Percentiles rank a stretch among this genome's conserved stretches.
Conservation (phyloP, 2,113 vertebrate genomes). For the Thalassarche chlororhynchos region DNA sequence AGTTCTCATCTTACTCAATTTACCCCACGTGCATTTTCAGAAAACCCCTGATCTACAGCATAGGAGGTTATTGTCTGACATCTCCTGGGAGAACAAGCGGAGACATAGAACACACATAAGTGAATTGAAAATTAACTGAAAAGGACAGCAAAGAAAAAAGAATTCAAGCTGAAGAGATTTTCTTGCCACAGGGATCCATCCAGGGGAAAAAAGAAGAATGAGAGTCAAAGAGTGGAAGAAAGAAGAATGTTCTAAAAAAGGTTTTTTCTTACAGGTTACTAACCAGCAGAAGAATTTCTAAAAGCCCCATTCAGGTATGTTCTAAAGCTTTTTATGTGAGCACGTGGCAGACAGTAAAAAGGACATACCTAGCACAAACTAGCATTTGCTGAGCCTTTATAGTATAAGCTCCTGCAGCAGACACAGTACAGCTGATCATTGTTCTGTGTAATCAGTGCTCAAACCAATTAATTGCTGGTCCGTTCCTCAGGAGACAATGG, state of each 20-base stretch:
- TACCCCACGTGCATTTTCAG: neutral
- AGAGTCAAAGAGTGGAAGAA: neutral
- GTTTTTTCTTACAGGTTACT: neutral
- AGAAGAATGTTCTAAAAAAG: neutral
- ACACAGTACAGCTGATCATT: neutral
- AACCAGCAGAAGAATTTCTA: neutral
- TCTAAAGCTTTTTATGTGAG: neutral
- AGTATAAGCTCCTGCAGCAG: neutral
- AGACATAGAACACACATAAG: neutral
- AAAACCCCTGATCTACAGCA: neutral
- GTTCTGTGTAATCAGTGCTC: neutral
- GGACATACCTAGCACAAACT: neutral
- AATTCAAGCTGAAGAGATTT: neutral
- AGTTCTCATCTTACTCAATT: constrained; percentile 32
- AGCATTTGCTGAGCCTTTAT: neutral
- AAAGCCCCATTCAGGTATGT: neutral
- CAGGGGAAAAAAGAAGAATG: neutral
- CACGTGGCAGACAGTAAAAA: neutral
- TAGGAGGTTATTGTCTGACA: neutral
- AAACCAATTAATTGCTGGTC: neutral
- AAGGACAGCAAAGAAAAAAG: constrained; percentile 7
- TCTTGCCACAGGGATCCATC: neutral
- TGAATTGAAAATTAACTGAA: constrained; percentile 35
- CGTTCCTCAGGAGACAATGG: neutral
- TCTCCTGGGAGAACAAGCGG: neutral